A percentile compares a stretch with the other conserved stretches of the same genome.
phyloP scores from a whole-genome alignment of 1,140 invertebrate species.

The Halyomorpha halys region DNA sequence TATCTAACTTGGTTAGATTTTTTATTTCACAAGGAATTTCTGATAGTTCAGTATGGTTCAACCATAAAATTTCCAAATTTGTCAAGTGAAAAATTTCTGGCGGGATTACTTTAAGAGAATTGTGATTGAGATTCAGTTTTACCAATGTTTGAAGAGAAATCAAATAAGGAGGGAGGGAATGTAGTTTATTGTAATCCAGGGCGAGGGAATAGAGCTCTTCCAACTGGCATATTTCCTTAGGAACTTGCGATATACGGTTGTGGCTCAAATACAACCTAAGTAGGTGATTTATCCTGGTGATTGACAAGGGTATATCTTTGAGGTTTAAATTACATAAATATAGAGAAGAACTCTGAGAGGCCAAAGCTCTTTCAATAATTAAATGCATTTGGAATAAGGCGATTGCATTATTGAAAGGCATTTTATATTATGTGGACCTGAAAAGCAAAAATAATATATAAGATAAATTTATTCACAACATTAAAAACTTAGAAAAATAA shows the following conservation, averaged over 20 bases:
- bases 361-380: slow-evolving; percentile 7
- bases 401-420: slow-evolving; percentile 5
- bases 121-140: slow-evolving; percentile 15
- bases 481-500: too few relatives aligned
- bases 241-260: neutral
- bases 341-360: neutral
- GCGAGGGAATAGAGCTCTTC: slow-evolving; percentile 4
- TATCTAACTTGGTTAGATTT: slow-evolving; percentile 7
- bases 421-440: neutral
- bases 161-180: neutral
- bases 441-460: too few relatives aligned
- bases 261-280: slow-evolving; percentile 4
- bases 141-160: slow-evolving; percentile 2
- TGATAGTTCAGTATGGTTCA: slow-evolving; percentile 8
- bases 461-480: too few relatives aligned
- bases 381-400: slow-evolving; percentile 13
- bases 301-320: slow-evolving; percentile 5
- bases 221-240: slow-evolving; percentile 1
- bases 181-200: slow-evolving; percentile 7
- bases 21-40: slow-evolving; percentile 1
- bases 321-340: slow-evolving; percentile 10
- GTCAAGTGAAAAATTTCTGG: slow-evolving; percentile 1
- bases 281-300: slow-evolving; percentile 3
- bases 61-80: slow-evolving; percentile 11
- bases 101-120: slow-evolving; percentile 7